phyloP scores from a whole-genome alignment of 1,140 invertebrate genomes.

The Stegodyphus dumicola region DNA sequence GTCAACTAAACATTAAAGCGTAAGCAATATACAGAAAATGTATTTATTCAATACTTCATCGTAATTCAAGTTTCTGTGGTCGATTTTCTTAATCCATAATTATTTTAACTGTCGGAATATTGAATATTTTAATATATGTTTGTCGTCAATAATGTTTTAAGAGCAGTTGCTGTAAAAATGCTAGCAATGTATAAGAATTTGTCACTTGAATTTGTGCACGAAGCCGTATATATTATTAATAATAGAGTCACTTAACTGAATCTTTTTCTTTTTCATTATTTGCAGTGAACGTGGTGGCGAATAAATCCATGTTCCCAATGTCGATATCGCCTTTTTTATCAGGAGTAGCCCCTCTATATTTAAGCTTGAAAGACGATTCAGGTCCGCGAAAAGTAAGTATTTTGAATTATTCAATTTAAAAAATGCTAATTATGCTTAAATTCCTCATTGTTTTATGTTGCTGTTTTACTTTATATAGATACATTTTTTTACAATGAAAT shows the following conservation, averaged over 20 bases:
- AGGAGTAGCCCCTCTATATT: slow-evolving; percentile 33
- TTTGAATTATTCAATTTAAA: neutral
- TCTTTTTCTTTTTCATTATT: slow-evolving; percentile 1
- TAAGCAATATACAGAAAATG: too few relatives aligned
- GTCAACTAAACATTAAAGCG: too few relatives aligned
- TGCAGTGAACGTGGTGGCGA: slow-evolving; percentile 25
- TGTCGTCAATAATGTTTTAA: too few relatives aligned
- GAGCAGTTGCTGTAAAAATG: too few relatives aligned
- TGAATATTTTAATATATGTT: too few relatives aligned
- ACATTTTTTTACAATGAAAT: too few relatives aligned
- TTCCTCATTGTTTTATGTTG: neutral
- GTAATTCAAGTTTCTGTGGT: too few relatives aligned
- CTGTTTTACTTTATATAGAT: neutral
- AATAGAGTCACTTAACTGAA: neutral
- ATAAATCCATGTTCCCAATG: slow-evolving; percentile 30
- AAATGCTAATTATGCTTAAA: neutral
- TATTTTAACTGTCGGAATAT: too few relatives aligned
- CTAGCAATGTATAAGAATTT: too few relatives aligned
- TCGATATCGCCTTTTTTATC: slow-evolving; percentile 17
- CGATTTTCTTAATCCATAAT: too few relatives aligned
- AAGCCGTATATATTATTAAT: neutral
- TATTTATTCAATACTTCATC: too few relatives aligned
- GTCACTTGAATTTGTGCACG: too few relatives aligned
- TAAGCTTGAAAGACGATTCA: slow-evolving; percentile 26
- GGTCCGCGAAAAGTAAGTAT: slow-evolving; percentile 16